A percentile compares a stretch with the other conserved stretches of the same genome.
Conservation (phyloP, 2,113 vertebrate genomes). For the Trogon melanurus region DNA sequence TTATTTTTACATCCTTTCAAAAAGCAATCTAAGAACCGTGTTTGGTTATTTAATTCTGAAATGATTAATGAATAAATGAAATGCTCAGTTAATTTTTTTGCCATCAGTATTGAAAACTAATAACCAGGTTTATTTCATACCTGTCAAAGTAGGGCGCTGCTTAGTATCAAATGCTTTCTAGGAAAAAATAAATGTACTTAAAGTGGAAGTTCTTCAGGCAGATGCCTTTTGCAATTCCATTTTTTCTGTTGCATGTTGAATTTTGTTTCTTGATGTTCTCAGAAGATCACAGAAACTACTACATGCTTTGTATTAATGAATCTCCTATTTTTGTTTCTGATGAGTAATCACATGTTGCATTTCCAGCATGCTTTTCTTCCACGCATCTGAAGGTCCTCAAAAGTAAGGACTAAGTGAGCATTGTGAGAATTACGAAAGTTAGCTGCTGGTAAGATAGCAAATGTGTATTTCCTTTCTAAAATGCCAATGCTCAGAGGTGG, state of each 20-base stretch:
- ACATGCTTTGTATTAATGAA: neutral
- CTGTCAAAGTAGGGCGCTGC: neutral
- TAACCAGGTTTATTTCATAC: slow-evolving; percentile 19
- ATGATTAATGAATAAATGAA: slow-evolving; percentile 34
- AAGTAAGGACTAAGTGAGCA: neutral
- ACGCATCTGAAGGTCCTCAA: neutral
- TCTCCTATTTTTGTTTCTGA: neutral
- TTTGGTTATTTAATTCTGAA: slow-evolving; percentile 39
- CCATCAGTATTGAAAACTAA: slow-evolving; percentile 28
- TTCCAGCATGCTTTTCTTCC: neutral
- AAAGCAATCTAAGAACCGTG: slow-evolving; percentile 7
- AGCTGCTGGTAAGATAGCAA: neutral
- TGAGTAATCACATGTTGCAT: neutral
- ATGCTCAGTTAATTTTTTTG: neutral
- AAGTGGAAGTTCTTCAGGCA: neutral
- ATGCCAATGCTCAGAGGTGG: neutral
- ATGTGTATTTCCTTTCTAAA: neutral
- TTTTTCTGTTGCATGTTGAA: neutral
- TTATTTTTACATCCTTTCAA: slow-evolving; percentile 38
- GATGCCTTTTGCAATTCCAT: neutral
- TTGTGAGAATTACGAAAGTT: neutral
- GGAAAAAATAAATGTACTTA: neutral
- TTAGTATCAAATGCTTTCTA: neutral
- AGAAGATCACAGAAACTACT: neutral
- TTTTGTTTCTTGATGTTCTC: neutral